Base-by-base conservation (phyloP, 2,888 invertebrate genomes). In the Lasioglossum marginatum region DNA sequence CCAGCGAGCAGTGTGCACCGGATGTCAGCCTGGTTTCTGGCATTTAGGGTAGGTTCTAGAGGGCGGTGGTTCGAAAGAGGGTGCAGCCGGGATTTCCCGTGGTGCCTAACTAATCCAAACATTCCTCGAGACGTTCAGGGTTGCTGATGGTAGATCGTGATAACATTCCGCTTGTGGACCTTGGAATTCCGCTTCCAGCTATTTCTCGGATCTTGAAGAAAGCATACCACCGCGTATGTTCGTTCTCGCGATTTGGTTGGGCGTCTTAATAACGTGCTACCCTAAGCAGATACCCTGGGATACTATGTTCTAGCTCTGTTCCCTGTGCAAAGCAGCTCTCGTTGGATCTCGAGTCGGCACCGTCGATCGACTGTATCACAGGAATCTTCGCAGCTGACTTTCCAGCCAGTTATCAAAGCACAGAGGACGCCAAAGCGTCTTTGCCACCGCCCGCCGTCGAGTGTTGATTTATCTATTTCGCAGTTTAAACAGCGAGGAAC, bases 61-160 rank as follows among this genome's bases (percentile, higher is more conserved):
- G 31, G 16, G 31, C 63, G 27, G 16, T 6, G 16, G 6, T 37
- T 68, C 66, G 37, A 37, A 68, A 68, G 23, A 37, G 34, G 34
- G 34, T 68, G 48, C 48, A 52, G 48, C 19, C 6, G 66, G 34
- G 34, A 66, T 66, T 31, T 34, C 5, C 34, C 37, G 23, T 31
- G 1, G 34, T 37, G 85, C 80, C 87, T 86, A 90, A 90, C 90
- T 91, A 92, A 90, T 88, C 82, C 88, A 91, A 92, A 92, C 90
- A 91, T 89, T 89, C 89, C 89, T 87, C 85, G 70, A 79, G 79
- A 80, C 77, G n/a, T 43, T 66, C 52, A 34, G 40, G 40, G 43
- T 66, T 73, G 72, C 63, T 75, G 78, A 74, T 75, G 63, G 76
- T 83, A 76, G 90, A 90, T 91, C 90, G 91, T 87, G 90, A 91